Evolutionary conservation across 2,797 vertebrate genomes (phyloP), one percentile per base, ranked within the genome.

Genomic region (Myiotriccus ornatus): DNA sequence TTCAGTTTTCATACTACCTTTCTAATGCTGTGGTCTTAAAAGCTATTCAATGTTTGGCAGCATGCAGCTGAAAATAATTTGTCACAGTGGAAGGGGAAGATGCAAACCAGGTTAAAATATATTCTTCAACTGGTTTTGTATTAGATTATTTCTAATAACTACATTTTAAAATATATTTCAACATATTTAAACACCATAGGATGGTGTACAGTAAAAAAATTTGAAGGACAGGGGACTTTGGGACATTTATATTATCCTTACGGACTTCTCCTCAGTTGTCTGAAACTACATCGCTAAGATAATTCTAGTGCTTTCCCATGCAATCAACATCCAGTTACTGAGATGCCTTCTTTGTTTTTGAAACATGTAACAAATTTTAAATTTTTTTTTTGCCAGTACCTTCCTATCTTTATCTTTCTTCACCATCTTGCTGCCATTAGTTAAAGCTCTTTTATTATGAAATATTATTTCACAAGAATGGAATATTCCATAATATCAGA

Each of bases 321-420:
- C 32, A 62, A 11, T 49, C 3, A 50, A 75, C 44, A 68, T 78
- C 10, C 18, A 67, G 2, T 49, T 84, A 52, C 17, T 70, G 23
- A 84, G 19, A 52, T 47, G 10, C 11, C 4, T 13, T 23, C 12
- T 78, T 68, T 64, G 28, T 85, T 87, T 68, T 67, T 82, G 46
- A 89, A 89, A 75, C 6, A 3, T 17, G 6, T 17, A 55, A 23
- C 28, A 74, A 74, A 35, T 0, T 11, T n/a, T 77, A 73, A 59
- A 49, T 22, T 0, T 3, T 34, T 59, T 24, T 84, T 50, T 7
- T 4, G 0, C 9, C 55, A 14, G 30, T 50, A 52, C 5, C 7
- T 55, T 67, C 13, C 10, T 47, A 8, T 20, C 6, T 47, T 80
- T 35, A 39, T 46, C 76, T 20, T 87, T 80, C 47, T 70, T 82